Evolutionary conservation across 2,888 invertebrate genomes (phyloP).

Genomic region (Drosophila prostipennis): DNA sequence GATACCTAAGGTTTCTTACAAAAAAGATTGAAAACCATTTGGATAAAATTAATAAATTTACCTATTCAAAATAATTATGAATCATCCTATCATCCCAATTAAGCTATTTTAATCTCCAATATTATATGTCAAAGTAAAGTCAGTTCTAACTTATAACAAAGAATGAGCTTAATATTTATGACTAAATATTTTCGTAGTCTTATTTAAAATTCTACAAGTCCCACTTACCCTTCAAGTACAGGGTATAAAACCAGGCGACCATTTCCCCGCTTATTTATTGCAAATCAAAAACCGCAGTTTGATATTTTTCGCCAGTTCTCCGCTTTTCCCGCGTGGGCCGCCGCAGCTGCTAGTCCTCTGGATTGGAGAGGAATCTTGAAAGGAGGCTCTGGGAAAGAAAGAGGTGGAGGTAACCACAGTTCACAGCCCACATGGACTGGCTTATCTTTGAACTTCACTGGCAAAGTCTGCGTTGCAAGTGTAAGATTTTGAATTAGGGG

Average conservation of each 20-base stretch:
- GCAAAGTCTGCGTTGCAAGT: constrained; percentile 2
- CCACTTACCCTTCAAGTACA: not conserved
- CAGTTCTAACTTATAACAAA: too few relatives aligned
- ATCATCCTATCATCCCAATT: too few relatives aligned
- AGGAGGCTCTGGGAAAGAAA: constrained; percentile 11
- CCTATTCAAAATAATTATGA: too few relatives aligned
- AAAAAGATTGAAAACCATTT: too few relatives aligned
- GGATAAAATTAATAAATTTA: too few relatives aligned
- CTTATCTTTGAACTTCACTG: constrained; percentile 40
- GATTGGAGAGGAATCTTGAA: constrained; percentile 21
- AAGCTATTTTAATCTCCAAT: too few relatives aligned
- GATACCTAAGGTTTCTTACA: not conserved
- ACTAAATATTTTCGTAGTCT: too few relatives aligned
- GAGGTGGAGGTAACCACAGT: constrained; percentile 5
- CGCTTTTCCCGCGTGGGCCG: constrained; percentile 25
- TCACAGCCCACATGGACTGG: constrained; percentile 31
- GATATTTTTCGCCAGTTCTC: constrained; percentile 21
- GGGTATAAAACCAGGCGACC: not conserved
- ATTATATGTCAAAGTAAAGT: too few relatives aligned
- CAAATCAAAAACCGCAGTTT: constrained; percentile 39
- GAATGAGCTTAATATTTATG: not conserved
- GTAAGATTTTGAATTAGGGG: too few relatives aligned
- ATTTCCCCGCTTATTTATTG: constrained; percentile 29
- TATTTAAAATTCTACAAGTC: too few relatives aligned
- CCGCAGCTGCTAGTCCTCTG: constrained; percentile 35